Conservation (phyloP, 2,888 invertebrate species). For the Phragmatobia fuliginosa region DNA sequence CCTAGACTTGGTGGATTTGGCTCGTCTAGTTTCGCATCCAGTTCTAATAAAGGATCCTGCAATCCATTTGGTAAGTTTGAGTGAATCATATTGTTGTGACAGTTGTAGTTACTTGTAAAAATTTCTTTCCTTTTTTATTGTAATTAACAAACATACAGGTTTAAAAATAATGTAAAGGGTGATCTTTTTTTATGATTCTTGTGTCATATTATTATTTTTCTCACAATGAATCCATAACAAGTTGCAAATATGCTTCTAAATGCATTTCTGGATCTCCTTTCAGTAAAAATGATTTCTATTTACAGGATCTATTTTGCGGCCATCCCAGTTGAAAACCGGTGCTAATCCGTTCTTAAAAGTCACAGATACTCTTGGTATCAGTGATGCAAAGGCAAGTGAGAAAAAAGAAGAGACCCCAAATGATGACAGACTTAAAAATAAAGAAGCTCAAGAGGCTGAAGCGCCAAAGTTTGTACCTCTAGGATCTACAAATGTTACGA, state of each 20-base stretch:
- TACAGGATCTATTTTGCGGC: constrained; percentile 78
- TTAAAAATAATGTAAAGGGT: no score
- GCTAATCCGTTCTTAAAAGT: constrained; percentile 77
- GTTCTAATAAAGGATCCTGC: constrained; percentile 68
- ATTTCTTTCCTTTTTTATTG: no score
- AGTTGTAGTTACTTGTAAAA: background rate
- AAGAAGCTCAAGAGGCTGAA: constrained; percentile 65
- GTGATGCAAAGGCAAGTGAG: constrained; percentile 57
- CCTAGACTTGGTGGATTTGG: constrained; percentile 80
- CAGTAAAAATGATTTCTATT: background rate
- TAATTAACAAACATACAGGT: no score
- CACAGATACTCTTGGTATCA: constrained; percentile 49
- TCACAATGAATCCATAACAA: background rate
- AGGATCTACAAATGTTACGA: constrained; percentile 70
- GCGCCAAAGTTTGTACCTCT: constrained; percentile 82
- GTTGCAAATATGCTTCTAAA: background rate
- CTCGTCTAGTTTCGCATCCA: constrained; percentile 71
- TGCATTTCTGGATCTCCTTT: background rate
- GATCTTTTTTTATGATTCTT: no score
- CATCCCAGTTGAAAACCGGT: constrained; percentile 76
- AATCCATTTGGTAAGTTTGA: constrained; percentile 75
- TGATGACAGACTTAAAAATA: constrained; percentile 68
- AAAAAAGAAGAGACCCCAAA: constrained; percentile 51
- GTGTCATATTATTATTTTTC: no score
- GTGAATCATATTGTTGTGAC: background rate